Evolutionary conservation across 2,797 vertebrate genomes (phyloP), one percentile per base, ranked within the genome.

Genomic region (Enteromius unitaeniatus): DNA sequence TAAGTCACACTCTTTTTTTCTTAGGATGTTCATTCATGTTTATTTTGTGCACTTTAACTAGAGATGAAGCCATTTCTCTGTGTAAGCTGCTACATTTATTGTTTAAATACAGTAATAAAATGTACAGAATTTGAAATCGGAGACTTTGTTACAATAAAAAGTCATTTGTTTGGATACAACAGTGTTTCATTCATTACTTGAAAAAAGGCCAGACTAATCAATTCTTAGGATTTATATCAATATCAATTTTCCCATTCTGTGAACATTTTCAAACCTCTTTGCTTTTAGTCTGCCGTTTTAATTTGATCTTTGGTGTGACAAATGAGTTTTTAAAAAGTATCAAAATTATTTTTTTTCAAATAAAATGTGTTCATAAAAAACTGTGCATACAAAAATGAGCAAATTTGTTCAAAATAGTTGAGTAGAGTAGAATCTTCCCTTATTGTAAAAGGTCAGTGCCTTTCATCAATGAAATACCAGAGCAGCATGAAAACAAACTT

Each of bases 381-480:
- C 23, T 31, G 15, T 7, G 9, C 23, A 7, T 47, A 37, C 7
- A 49, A 19, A 26, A 72, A 72, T 31, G 45, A 73, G 45, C 4
- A 21, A 53, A 51, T 28, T 47, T 47, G 26, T 73, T 21, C 0
- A 10, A 26, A 67, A 19, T 67, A 3, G 45, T 47, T 51, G 19
- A 10, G 31, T 31, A 31, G 31, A 34, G 31, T 34, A 40, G 3
- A 14, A 77, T n/a, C 37, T 53, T 19, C 28, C 28, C 28, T 53
- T 34, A 31, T 53, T 19, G 14, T 13, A 62, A 73, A 73, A 73
- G 58, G 3, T n/a, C 14, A 42, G n/a, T 62, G 15, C 8, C 37
- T 62, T 77, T 49, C 26, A 68, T 79, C 21, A 68, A 67, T 68
- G 28, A 67, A 79, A 68, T 53, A 51, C 47, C 45, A 79, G 3